A percentile compares a stretch with the other conserved stretches of the same genome.
phyloP scores from a whole-genome alignment of 2,113 vertebrate species.

The Regulus satrapa region DNA sequence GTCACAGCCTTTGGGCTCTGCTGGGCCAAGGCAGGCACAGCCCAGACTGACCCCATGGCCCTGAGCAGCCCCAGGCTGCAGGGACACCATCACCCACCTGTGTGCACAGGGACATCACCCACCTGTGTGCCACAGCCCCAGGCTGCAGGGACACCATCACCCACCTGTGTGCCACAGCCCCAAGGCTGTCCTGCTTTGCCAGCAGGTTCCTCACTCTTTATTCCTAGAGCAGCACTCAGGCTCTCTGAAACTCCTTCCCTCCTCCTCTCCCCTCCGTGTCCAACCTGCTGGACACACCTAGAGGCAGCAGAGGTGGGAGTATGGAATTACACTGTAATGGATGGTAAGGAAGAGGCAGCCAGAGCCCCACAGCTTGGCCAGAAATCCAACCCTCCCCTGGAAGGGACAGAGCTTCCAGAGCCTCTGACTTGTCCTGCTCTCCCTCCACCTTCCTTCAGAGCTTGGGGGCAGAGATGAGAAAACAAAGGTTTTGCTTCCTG shows the following conservation, averaged over 20 bases:
- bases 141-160: background rate
- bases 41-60: fast-evolving
- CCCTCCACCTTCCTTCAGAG: background rate
- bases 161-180: background rate
- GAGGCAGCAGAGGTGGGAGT: background rate
- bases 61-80: fast-evolving
- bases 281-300: background rate
- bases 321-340: fast-evolving
- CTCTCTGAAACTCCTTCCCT: background rate
- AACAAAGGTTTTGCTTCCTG: background rate
- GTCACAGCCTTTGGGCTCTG: fast-evolving
- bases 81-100: background rate
- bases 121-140: background rate
- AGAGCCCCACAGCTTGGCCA: background rate
- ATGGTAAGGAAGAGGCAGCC: background rate
- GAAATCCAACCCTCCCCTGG: background rate
- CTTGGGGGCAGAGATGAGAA: background rate
- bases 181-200: background rate
- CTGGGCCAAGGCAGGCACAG: background rate
- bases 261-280: background rate
- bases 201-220: too few species aligned
- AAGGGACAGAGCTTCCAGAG: background rate
- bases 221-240: background rate
- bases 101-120: too few species aligned
- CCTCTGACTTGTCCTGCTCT: background rate